Conservation (phyloP, 2,888 invertebrate genomes). For the Yponomeuta cagnagella region DNA sequence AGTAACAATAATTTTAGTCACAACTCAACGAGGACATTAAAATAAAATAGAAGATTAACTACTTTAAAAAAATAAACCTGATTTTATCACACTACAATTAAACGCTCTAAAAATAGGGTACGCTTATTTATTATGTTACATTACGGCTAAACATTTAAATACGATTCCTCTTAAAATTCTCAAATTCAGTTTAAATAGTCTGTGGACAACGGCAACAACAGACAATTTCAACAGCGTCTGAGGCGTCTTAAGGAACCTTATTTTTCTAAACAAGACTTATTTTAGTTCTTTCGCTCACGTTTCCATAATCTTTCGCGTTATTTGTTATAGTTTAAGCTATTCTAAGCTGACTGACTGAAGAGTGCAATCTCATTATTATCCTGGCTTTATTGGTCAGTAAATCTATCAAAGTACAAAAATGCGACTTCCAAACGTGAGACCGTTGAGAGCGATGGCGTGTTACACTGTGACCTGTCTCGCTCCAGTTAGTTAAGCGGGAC, state of each 20-base stretch:
- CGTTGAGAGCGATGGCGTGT: no score
- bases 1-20: not conserved
- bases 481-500: no score
- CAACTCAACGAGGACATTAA: constrained; percentile 15
- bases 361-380: not conserved
- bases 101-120: constrained; percentile 7
- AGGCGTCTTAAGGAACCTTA: no score
- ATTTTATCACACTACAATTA: not conserved
- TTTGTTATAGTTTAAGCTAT: not conserved
- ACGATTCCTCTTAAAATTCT: no score
- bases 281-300: not conserved
- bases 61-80: not conserved
- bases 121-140: not conserved
- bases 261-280: not conserved
- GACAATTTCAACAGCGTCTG: no score
- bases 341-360: not conserved
- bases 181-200: no score
- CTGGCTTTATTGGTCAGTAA: not conserved
- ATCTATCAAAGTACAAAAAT: not conserved
- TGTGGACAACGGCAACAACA: no score
- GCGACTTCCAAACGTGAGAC: not conserved
- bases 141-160: not conserved
- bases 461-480: no score
- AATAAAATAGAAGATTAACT: not conserved
- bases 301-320: not conserved